These are phyloP conservation scores for Drosophila hydei DNA, from an alignment of 1,140 invertebrate genomes.

Conservation along the genomic window DNA sequence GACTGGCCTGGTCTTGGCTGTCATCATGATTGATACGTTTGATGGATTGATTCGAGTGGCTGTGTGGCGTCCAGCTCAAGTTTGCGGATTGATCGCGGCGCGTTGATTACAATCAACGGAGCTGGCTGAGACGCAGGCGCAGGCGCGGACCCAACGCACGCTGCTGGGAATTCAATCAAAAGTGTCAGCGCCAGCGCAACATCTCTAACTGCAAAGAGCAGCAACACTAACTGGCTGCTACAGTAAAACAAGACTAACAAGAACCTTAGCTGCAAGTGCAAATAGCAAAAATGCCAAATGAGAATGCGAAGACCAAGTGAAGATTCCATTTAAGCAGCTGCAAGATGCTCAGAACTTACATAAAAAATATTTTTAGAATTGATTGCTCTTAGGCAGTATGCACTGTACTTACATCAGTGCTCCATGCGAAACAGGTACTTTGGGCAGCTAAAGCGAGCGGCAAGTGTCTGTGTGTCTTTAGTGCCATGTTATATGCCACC, in stretches of 20 bases:
- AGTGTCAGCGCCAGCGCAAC: conserved; percentile 72
- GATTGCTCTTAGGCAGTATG: not conserved
- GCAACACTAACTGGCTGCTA: conserved; percentile 61
- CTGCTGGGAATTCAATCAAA: conserved; percentile 83
- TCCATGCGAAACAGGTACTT: conserved; percentile 75
- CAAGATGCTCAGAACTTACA: not conserved
- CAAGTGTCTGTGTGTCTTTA: conserved; percentile 82
- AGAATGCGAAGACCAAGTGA: not conserved
- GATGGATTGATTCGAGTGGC: conserved; percentile 79
- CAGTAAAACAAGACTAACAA: conserved; percentile 5
- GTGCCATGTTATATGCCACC: conserved; percentile 83
- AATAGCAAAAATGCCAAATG: not conserved
- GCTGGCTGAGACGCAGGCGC: conserved; percentile 25
- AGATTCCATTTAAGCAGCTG: not conserved
- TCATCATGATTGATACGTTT: conserved; percentile 84
- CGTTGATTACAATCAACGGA: conserved; percentile 75
- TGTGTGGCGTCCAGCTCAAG: conserved; percentile 57
- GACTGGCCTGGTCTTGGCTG: conserved; percentile 51
- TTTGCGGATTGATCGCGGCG: conserved; percentile 74
- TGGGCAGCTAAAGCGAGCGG: conserved; percentile 43
- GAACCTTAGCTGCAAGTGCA: not conserved
- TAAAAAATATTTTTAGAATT: not conserved
- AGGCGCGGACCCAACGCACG: conserved; percentile 46
- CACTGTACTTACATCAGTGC: conserved; percentile 42
- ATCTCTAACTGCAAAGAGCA: conserved; percentile 56